Conservation (phyloP, 2,113 vertebrate species). For the Syrrhaptes paradoxus region DNA sequence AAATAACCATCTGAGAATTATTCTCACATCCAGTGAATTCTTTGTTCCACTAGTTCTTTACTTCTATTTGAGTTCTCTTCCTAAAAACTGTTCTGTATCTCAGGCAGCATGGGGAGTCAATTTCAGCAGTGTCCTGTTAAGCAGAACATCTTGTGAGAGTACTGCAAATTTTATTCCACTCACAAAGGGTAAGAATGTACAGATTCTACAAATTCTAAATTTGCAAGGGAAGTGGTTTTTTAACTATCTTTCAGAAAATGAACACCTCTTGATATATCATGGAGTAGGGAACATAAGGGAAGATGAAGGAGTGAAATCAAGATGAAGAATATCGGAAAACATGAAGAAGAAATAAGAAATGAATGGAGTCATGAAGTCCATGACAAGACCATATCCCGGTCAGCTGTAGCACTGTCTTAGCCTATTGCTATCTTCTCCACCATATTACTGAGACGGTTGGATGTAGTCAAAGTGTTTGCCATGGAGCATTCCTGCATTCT, state of each 20-base stretch:
- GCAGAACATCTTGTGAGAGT: background rate
- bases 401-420: background rate
- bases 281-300: background rate
- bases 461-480: background rate
- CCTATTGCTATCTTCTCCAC: background rate
- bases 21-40: background rate
- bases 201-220: background rate
- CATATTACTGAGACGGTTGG: background rate
- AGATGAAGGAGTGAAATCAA: background rate
- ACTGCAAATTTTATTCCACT: background rate
- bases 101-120: background rate
- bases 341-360: background rate
- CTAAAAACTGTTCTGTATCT: background rate
- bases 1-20: background rate
- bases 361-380: rapidly evolving
- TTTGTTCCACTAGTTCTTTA: background rate
- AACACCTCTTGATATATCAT: background rate
- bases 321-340: background rate
- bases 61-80: background rate
- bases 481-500: background rate
- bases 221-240: background rate
- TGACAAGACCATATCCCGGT: background rate
- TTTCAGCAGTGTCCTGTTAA: background rate
- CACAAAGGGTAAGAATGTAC: background rate
- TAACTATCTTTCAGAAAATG: background rate